Percentiles rank a stretch among this genome's conserved stretches.
These are phyloP conservation scores for Beaufortia kweichowensis DNA, from an alignment of 2,113 vertebrate species.

Conservation along the genomic window DNA sequence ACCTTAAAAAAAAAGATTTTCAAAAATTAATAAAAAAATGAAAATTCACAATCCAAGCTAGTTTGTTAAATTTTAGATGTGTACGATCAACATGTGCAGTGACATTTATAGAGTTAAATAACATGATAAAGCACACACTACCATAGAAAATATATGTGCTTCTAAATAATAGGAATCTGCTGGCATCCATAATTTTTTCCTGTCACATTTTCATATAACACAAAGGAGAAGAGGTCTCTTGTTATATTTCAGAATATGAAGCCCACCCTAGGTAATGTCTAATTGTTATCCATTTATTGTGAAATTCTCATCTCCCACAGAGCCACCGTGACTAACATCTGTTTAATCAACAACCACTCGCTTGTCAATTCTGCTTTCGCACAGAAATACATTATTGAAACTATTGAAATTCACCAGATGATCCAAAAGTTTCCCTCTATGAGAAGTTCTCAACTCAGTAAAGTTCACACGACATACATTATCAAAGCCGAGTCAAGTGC, in stretches of 20 bases:
- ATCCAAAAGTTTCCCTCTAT: conserved; percentile 26
- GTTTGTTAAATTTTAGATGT: no score
- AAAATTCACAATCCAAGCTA: no score
- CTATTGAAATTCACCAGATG: conserved; percentile 65
- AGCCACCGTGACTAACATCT: conserved; percentile 58
- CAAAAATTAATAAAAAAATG: no score
- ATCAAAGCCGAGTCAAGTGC: conserved; percentile 30
- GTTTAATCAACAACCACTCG: conserved; percentile 72
- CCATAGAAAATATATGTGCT: neutral
- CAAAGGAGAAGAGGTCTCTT: conserved; percentile 38
- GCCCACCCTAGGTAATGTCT: conserved; percentile 62
- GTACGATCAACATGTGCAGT: no score
- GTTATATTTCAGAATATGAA: conserved; percentile 56
- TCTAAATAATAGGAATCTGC: neutral
- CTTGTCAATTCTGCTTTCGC: conserved; percentile 58
- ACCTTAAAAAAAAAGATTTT: no score
- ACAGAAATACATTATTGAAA: conserved; percentile 60
- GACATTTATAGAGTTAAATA: no score
- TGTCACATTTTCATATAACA: conserved; percentile 28
- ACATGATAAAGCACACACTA: neutral
- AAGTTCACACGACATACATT: conserved; percentile 21
- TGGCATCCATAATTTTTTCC: neutral
- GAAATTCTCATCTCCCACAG: conserved; percentile 56
- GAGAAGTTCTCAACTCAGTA: neutral
- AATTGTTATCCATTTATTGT: conserved; percentile 67